Evolutionary conservation across 2,113 vertebrate species (phyloP).

Genomic region (Cervus canadensis): DNA sequence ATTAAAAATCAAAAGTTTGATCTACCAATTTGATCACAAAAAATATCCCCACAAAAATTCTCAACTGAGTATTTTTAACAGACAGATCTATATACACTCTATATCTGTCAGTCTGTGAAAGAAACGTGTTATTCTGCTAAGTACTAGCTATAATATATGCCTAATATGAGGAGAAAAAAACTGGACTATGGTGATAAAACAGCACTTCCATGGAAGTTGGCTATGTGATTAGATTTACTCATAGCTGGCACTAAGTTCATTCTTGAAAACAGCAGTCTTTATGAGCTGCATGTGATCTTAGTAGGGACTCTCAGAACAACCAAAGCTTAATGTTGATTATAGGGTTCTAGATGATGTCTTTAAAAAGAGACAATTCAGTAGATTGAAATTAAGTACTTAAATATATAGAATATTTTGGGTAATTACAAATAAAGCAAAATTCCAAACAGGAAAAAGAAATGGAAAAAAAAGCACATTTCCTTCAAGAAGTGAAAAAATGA

Average conservation of each 20-base stretch:
- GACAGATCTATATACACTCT: neutral
- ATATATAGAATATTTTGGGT: neutral
- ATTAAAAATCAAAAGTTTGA: constrained; percentile 19
- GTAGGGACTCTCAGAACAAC: neutral
- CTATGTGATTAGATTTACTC: neutral
- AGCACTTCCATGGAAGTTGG: neutral
- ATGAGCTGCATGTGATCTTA: neutral
- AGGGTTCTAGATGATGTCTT: neutral
- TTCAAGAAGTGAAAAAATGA: neutral
- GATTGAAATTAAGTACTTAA: constrained; percentile 24
- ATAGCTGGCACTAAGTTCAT: neutral
- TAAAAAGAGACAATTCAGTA: constrained; percentile 4
- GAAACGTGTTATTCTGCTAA: neutral
- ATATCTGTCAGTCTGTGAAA: neutral
- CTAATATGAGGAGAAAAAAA: neutral
- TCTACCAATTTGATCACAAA: neutral
- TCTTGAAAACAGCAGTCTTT: constrained; percentile 7
- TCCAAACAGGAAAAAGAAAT: neutral
- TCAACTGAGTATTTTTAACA: neutral
- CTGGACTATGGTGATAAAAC: neutral
- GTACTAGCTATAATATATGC: neutral
- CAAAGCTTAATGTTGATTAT: neutral
- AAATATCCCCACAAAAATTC: neutral
- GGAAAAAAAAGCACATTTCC: neutral
- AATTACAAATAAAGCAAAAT: constrained; percentile 10